phyloP scores from a whole-genome alignment of 2,797 vertebrate species.

The Ispidina picta region DNA sequence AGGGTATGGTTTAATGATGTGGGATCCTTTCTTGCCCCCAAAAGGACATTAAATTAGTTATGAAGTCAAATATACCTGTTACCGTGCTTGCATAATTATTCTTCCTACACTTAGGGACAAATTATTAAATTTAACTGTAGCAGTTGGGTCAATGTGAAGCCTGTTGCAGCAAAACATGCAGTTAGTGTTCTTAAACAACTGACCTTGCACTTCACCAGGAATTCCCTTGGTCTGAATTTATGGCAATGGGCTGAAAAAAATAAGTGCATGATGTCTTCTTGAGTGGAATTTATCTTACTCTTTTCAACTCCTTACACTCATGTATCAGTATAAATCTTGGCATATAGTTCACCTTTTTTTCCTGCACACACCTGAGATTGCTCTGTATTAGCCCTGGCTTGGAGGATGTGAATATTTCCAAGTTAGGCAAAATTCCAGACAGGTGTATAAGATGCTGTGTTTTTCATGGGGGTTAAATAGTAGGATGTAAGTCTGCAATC shows the following conservation, averaged over 20 bases:
- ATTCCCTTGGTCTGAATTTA: not conserved
- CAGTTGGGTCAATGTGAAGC: not conserved
- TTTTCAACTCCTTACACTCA: not conserved
- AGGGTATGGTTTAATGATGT: not conserved
- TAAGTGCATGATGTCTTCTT: not conserved
- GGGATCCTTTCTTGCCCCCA: not conserved
- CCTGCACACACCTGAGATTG: not conserved
- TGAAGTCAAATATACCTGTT: slow-evolving; percentile 29
- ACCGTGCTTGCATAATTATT: not conserved
- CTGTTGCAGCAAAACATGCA: not conserved
- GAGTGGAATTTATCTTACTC: not conserved
- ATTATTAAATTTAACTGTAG: not conserved
- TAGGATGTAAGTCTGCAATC: slow-evolving; percentile 9
- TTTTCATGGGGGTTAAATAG: slow-evolving; percentile 19
- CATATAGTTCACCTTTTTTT: not conserved
- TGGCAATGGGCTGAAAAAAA: not conserved
- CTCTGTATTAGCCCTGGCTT: not conserved
- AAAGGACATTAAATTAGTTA: slow-evolving; percentile 24
- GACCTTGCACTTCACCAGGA: not conserved
- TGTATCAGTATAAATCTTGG: not conserved
- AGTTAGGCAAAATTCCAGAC: slow-evolving; percentile 33
- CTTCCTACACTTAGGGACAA: not conserved
- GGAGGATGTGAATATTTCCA: not conserved
- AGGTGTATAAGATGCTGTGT: not conserved
- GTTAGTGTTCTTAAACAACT: not conserved